These are phyloP conservation scores for Spheniscus humboldti DNA, from an alignment of 2,797 vertebrate genomes.

Conservation along the genomic window DNA sequence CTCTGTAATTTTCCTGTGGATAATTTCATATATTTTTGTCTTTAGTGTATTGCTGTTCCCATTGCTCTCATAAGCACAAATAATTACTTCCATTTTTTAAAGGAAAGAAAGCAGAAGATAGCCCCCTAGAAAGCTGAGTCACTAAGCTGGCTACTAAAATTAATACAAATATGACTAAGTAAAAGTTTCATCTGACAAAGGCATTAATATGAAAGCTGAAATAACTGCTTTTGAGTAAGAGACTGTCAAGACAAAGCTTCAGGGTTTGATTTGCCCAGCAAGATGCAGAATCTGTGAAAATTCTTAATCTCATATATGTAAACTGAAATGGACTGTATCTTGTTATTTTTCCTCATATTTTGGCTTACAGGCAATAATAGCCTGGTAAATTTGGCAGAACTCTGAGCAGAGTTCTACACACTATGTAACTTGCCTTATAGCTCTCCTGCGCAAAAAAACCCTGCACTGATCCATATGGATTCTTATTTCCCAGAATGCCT, in stretches of 20 bases:
- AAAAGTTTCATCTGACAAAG: constrained; percentile 65
- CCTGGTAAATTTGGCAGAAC: constrained; percentile 12
- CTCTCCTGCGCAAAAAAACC: not conserved
- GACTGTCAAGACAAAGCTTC: constrained; percentile 33
- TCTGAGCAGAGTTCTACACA: not conserved
- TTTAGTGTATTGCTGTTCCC: constrained; percentile 54
- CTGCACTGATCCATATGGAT: not conserved
- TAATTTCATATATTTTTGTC: constrained; percentile 67
- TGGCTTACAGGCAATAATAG: constrained; percentile 19
- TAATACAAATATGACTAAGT: constrained; percentile 64
- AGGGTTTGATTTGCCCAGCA: constrained; percentile 21
- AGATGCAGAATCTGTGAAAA: constrained; percentile 26
- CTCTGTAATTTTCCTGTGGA: constrained; percentile 56
- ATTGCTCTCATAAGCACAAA: constrained; percentile 66
- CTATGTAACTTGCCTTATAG: not conserved
- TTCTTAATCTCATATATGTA: constrained; percentile 49
- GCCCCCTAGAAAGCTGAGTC: constrained; percentile 54
- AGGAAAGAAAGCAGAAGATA: constrained; percentile 55
- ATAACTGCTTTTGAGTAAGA: constrained; percentile 56
- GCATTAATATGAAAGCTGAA: constrained; percentile 37
- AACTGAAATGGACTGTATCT: constrained; percentile 38
- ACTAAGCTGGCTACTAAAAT: constrained; percentile 64
- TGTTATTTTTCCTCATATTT: constrained; percentile 32
- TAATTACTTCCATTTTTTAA: constrained; percentile 72
- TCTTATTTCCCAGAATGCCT: constrained; percentile 1